Evolutionary conservation across 92 coral and sea anemone genomes (phyloP), one percentile per base, ranked within the genome.

Genomic region (Palythoa grandiflora): DNA sequence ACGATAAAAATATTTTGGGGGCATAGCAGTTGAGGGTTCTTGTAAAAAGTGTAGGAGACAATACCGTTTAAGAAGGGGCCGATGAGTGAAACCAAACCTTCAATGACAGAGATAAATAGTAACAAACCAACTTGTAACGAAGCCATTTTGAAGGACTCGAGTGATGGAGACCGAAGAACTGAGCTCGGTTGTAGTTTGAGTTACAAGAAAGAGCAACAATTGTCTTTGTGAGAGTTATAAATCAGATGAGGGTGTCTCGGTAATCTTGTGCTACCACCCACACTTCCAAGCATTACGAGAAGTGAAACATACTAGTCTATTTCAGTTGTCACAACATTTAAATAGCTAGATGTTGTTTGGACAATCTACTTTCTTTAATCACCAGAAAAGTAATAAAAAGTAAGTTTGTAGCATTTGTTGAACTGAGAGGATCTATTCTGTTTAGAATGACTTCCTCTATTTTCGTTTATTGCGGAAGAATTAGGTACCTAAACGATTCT

Each of bases 51-150:
- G 35, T 75, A 48, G 74, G 87, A 75, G 3, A 93, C 90, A 16
- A 87, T 74, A 17, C 88, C 89, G 71, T 93, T 93, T 68, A 90
- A 59, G 37, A 84, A 17, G 47, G 85, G 80, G 38, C 94, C 94
- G 1, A 83, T 53, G 15, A 90, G 3, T 14, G 87, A 80, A 91
- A 93, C 86, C 10, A 88, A 61, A 59, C 78, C 79, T 28, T 28
- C 28, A 28, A 28, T 28, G 28, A 28, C 28, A 28, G 28, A 28
- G 28, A 28, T 28, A 0, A 28, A 28, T 28, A 28, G 79, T 19
- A 51, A 61, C 89, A 89, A 86, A 7, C 17, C 71, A 4, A 3
- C 17, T 1, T 37, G 71, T 63, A 52, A 40, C 13, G 53, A 59
- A 79, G 84, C 36, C 84, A 79, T 79, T 63, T 1, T 17, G 68